Evolutionary conservation across 2,113 vertebrate genomes (phyloP).

Genomic region (Psittacula cyanocephala): DNA sequence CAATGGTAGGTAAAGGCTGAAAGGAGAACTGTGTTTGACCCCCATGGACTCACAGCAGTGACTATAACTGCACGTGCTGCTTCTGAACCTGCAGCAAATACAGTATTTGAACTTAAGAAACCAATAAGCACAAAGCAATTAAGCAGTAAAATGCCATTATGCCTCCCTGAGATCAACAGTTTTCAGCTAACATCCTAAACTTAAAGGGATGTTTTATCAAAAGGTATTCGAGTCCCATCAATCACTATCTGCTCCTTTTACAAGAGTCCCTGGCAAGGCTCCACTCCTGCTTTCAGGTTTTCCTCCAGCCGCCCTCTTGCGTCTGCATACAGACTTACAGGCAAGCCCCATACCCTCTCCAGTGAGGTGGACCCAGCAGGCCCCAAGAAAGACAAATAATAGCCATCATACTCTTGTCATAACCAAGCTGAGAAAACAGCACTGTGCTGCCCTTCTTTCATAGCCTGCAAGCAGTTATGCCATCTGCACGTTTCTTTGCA

Average conservation of each 20-base stretch:
- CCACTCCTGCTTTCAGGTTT: not conserved
- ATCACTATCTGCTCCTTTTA: not conserved
- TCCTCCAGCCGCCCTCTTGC: not conserved
- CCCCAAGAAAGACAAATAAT: accelerated
- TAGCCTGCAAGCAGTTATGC: not conserved
- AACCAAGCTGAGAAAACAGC: not conserved
- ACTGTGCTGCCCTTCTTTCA: not conserved
- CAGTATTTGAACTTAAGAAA: not conserved
- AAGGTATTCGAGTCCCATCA: not conserved
- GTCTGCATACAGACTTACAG: not conserved
- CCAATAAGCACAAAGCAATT: not conserved
- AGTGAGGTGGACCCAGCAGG: accelerated
- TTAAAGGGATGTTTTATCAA: not conserved
- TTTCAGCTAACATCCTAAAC: not conserved
- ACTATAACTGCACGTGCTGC: accelerated
- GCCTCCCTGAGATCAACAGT: not conserved
- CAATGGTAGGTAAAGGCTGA: not conserved
- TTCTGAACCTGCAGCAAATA: not conserved
- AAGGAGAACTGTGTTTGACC: not conserved
- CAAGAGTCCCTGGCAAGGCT: not conserved
- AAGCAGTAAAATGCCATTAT: not conserved
- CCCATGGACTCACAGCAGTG: not conserved
- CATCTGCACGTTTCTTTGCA: not conserved
- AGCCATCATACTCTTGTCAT: not conserved
- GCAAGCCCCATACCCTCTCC: not conserved